Base-by-base conservation (phyloP, 2,113 vertebrate species). In the Xiphophorus hellerii region DNA sequence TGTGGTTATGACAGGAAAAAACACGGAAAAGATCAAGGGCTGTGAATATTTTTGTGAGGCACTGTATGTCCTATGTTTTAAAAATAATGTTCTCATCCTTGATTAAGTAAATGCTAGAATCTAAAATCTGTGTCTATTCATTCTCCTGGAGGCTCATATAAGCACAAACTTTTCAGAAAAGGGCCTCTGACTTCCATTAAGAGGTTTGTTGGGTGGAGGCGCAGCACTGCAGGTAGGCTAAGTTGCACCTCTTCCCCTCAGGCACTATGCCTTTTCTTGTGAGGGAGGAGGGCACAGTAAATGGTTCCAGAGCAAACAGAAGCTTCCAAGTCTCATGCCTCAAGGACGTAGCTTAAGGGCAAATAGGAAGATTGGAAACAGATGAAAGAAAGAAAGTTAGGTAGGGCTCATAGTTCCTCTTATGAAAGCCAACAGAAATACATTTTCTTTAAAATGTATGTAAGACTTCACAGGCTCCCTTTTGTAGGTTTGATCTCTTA, bases 291-390 rank as follows among this genome's bases (percentile, higher is more conserved):
- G 72, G 73, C 48, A 62, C 64, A 63, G 83, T 90, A 90, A 90
- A 89, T 85, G 85, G 77, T 89, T 92, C 87, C 91, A 92, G 88
- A 92, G 85, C 84, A 90, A 92, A 93, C 83, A 91, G 61, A 87
- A 83, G 75, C 81, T 91, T 89, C 86, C 80, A 90, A 92, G 73
- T 81, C 70, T 84, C 73, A 75, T n/a, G 84, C 92, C 91, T 82
- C 30, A 7, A 81, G 93, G 80, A 81, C 20, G 61, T 25, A 74
- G 85, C 90, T 88, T 33, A 30, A 37, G 82, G 90, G 87, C 79
- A 69, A 71, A 78, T 60, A 25, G 70, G 69, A 78, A 83, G 87
- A 92, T 90, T 93, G 88, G 85, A 90, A 91, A 81, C 89, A 91
- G 84, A 92, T 93, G 89, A 92, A 89, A 90, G 85, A 89, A 77